Evolutionary conservation across 1,140 invertebrate genomes (phyloP).

Genomic region (Drosophila aff.): DNA sequence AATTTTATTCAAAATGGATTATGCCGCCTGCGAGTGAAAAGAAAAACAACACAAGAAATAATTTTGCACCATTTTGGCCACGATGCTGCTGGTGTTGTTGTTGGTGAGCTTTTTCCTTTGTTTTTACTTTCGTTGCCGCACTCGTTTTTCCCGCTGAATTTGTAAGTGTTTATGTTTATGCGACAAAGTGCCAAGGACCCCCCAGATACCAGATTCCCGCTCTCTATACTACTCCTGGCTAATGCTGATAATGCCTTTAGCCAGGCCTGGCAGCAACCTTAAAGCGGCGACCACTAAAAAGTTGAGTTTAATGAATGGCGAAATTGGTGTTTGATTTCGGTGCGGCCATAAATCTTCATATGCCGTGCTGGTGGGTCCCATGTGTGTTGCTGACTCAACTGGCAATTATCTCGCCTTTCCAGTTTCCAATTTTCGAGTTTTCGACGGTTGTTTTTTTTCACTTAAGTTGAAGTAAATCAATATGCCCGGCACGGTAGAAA

Average conservation of each 20-base stretch:
- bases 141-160: constrained; percentile 45
- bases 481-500: constrained; percentile 62
- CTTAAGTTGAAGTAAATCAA: constrained; percentile 67
- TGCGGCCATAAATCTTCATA: constrained; percentile 72
- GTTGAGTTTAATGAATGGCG: constrained; percentile 75
- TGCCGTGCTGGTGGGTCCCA: constrained; percentile 44
- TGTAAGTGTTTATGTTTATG: constrained; percentile 76
- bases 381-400: constrained; percentile 59
- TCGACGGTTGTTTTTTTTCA: constrained; percentile 1
- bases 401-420: constrained; percentile 66
- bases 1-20: constrained; percentile 84
- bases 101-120: constrained; percentile 21
- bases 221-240: constrained; percentile 16
- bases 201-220: constrained; percentile 3
- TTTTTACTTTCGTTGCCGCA: constrained; percentile 23
- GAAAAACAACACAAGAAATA: constrained; percentile 53
- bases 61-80: constrained; percentile 41
- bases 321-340: constrained; percentile 78
- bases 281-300: constrained; percentile 64
- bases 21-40: constrained; percentile 54
- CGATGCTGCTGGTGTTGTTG: constrained; percentile 1
- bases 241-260: constrained; percentile 36
- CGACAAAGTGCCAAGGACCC: constrained; percentile 60
- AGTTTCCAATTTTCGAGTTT: constrained; percentile 11
- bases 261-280: constrained; percentile 37